Base-by-base conservation (phyloP, 2,888 invertebrate species). In the Noctuana brunneofusca region DNA sequence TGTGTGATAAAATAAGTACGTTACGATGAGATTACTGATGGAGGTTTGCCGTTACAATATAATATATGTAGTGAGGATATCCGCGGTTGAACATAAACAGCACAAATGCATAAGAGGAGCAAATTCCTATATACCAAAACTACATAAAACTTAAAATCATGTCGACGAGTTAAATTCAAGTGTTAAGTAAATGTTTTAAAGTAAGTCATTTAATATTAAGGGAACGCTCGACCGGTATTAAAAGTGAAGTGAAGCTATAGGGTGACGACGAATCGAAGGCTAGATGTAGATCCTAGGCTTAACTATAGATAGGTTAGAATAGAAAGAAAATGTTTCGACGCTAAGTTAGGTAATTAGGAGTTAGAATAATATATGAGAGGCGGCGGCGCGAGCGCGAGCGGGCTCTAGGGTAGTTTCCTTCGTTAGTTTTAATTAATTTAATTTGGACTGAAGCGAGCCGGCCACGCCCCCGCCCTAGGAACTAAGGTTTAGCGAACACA, bases 341-440 rank as follows among this genome's bases (percentile, higher is more conserved):
- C 86, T 90, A 90, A 90, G 89, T 76, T 89, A 86, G 80, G 79
- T 87, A 90, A 87, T 72, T 91, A 91, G 89, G 79, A 77, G 81
- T 77, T 89, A 89, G 89, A 78, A 79, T 85, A 86, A 86, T 85
- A 85, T 84, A 87, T 82, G 76, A 73, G 53, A 41, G 63, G 43
- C 56, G 68, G 80, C 75, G 69, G 80, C 72, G 79, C 68, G 84
- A 18, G 81, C 74, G 78, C 73, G 69, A 71, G 69, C 72, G 79
- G 80, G 76, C 84, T 84, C 83, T 89, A 89, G 87, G 82, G 81
- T 90, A 90, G 87, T 85, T 86, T 89, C 86, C 85, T 89, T 86
- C 87, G 82, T 90, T 91, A 90, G 88, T 91, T 90, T 87, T 87
- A 89, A 88, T 91, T 89, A 89, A 88, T 91, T 89, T 91, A 89